Percentiles rank a stretch among this genome's conserved stretches.
Conservation (phyloP, 2,888 invertebrate species). For the Pyrgus malvae region DNA sequence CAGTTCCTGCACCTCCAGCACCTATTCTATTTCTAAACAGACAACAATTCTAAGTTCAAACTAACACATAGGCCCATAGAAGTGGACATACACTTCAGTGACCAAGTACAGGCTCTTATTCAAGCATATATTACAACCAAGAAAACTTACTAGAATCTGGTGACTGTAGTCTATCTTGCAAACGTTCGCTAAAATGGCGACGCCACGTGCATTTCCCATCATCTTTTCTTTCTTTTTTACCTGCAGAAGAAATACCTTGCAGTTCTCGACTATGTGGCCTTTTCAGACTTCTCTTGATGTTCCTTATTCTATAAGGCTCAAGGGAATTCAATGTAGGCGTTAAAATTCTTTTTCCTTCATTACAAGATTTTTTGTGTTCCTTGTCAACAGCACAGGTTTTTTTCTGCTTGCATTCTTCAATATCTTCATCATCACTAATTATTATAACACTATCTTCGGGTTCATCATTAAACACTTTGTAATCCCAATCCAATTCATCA, state of each 20-base stretch:
- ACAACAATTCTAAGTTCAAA: too few species aligned
- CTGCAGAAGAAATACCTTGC: constrained; percentile 53
- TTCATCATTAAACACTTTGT: constrained; percentile 49
- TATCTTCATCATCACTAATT: constrained; percentile 47
- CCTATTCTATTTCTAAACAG: too few species aligned
- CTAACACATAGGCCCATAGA: too few species aligned
- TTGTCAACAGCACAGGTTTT: constrained; percentile 7
- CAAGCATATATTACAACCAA: too few species aligned
- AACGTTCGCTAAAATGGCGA: constrained; percentile 46
- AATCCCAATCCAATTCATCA: constrained; percentile 50
- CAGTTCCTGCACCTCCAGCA: too few species aligned
- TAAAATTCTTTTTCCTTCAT: constrained; percentile 34
- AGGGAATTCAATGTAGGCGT: constrained; percentile 47
- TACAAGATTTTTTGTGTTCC: constrained; percentile 36
- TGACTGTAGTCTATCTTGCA: constrained; percentile 42
- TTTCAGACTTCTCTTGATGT: constrained; percentile 65
- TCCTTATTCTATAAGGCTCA: constrained; percentile 51
- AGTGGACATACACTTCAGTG: too few species aligned
- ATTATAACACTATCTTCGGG: constrained; percentile 36
- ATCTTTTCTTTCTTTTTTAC: constrained; percentile 36
- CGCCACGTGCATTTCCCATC: constrained; percentile 47
- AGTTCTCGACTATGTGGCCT: constrained; percentile 67
- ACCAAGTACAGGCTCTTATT: too few species aligned
- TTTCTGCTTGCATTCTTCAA: background rate
- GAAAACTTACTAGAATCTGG: constrained; percentile 56